Conservation (phyloP, 2,113 vertebrate species). For the Entosphenus tridentatus region DNA sequence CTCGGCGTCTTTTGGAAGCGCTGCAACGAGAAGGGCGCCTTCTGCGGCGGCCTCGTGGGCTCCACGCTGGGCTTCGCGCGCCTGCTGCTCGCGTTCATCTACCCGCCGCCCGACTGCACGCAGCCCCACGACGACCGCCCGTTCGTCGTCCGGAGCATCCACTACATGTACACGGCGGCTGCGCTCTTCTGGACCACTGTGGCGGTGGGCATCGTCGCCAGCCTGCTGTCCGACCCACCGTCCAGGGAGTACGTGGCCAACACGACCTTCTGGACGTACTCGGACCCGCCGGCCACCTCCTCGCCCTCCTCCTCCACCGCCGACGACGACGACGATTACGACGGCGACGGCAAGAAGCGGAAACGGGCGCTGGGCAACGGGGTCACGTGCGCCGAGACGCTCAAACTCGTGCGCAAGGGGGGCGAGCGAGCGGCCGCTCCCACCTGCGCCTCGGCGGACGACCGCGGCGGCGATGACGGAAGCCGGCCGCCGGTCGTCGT, state of each 20-base stretch:
- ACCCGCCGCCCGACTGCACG: slow-evolving; percentile 60
- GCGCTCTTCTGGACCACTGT: slow-evolving; percentile 74
- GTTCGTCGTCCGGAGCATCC: slow-evolving; percentile 43
- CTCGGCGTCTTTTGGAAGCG: slow-evolving; percentile 83
- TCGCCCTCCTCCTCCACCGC: no score
- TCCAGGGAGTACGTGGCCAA: slow-evolving; percentile 41
- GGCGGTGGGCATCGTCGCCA: slow-evolving; percentile 45
- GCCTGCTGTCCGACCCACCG: slow-evolving; percentile 60
- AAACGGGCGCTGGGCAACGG: slow-evolving; percentile 27
- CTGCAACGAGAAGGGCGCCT: slow-evolving; percentile 79
- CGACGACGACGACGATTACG: not conserved
- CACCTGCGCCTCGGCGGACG: slow-evolving; percentile 37
- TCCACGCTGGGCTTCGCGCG: slow-evolving; percentile 47
- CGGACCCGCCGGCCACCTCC: slow-evolving; percentile 8
- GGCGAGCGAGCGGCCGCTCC: slow-evolving; percentile 31
- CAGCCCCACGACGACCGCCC: slow-evolving; percentile 50
- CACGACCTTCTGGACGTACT: slow-evolving; percentile 65
- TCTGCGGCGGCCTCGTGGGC: slow-evolving; percentile 71
- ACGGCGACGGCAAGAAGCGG: slow-evolving; percentile 16
- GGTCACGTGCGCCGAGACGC: slow-evolving; percentile 28
- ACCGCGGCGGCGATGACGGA: slow-evolving; percentile 20
- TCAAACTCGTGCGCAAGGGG: slow-evolving; percentile 22
- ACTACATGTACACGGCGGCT: slow-evolving; percentile 89
- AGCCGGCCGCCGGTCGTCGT: no score
- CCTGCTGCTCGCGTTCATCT: slow-evolving; percentile 56